Percentiles rank a stretch among this genome's conserved stretches.
Evolutionary conservation across 2,797 vertebrate genomes (phyloP).

Genomic region (Tauraco hartlaubi): DNA sequence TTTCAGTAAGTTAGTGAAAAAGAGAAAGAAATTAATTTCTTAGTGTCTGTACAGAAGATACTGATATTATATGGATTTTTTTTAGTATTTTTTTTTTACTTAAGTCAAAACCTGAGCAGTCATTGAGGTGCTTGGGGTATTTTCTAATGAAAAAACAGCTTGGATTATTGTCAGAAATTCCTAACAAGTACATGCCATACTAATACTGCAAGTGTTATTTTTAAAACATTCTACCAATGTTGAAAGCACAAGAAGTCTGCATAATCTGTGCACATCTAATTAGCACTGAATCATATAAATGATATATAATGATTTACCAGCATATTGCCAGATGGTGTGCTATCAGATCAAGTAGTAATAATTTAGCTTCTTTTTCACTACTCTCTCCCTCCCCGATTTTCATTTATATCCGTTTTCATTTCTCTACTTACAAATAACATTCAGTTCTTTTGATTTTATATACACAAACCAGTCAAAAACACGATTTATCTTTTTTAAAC

Average conservation of each 20-base stretch:
- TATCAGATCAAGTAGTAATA: slow-evolving; percentile 36
- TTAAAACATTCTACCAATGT: slow-evolving; percentile 39
- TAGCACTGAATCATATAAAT: slow-evolving; percentile 59
- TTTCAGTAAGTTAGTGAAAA: not conserved
- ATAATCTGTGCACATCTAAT: slow-evolving; percentile 22
- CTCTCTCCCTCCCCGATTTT: not conserved
- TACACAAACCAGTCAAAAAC: not conserved
- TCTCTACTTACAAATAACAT: not conserved
- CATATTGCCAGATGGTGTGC: slow-evolving; percentile 40
- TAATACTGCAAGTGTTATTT: slow-evolving; percentile 55
- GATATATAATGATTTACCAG: slow-evolving; percentile 38
- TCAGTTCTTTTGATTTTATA: not conserved
- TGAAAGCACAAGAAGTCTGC: slow-evolving; percentile 26
- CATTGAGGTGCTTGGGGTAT: not conserved
- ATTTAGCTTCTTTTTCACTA: not conserved
- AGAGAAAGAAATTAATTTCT: not conserved
- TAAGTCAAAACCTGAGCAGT: not conserved
- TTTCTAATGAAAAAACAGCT: slow-evolving; percentile 12
- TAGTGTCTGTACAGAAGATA: not conserved
- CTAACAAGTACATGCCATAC: slow-evolving; percentile 34
- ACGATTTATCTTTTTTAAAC: not conserved
- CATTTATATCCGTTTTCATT: not conserved
- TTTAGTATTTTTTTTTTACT: not conserved
- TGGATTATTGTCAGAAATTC: slow-evolving; percentile 46
- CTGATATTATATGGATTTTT: not conserved